Conservation (phyloP, 2,888 invertebrate species). For the Eumerus sabulonum region DNA sequence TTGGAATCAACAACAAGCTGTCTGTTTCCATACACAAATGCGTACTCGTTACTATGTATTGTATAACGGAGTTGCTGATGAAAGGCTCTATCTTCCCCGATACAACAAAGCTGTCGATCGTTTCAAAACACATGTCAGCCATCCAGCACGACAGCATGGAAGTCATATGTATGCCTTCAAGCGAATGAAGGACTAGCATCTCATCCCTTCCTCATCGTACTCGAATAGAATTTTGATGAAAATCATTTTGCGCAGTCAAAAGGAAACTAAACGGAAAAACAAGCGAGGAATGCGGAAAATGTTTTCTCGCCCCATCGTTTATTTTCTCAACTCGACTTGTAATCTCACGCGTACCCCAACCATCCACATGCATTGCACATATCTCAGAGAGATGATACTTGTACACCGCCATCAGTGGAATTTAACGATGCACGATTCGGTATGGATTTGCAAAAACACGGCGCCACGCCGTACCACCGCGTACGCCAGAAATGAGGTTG, state of each 20-base stretch:
- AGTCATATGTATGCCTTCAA: not conserved
- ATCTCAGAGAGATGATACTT: not conserved
- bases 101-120: constrained; percentile 43
- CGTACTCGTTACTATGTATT: no score
- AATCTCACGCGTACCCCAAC: no score
- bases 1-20: constrained; percentile 3
- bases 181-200: no score
- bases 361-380: constrained; percentile 9
- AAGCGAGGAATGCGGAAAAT: constrained; percentile 47
- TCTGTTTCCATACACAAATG: not conserved
- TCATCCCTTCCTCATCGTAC: no score
- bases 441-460: constrained; percentile 8
- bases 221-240: constrained; percentile 9
- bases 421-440: constrained; percentile 31
- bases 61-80: constrained; percentile 9
- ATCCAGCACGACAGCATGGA: constrained; percentile 16
- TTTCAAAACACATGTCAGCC: constrained; percentile 25
- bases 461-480: constrained; percentile 38
- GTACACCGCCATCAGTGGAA: not conserved
- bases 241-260: constrained; percentile 31
- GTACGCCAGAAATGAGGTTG: constrained; percentile 15
- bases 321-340: constrained; percentile 24
- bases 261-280: not conserved
- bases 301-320: constrained; percentile 29
- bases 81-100: constrained; percentile 30